A percentile compares a stretch with the other conserved stretches of the same genome.
Evolutionary conservation across 2,113 vertebrate genomes (phyloP).

Genomic region (Chloroceryle aenea): DNA sequence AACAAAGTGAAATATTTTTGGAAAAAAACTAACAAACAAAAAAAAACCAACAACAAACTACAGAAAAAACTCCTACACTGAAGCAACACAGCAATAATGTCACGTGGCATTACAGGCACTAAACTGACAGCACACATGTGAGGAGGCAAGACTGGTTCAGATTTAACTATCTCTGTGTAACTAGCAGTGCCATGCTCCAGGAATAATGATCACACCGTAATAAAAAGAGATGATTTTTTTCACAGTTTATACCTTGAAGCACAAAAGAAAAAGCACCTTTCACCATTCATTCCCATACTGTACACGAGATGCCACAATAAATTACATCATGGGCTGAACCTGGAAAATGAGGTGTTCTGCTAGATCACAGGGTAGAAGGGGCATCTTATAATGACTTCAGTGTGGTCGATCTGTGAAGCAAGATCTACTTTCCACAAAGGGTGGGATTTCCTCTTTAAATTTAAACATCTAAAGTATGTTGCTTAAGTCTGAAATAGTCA

Average conservation of each 20-base stretch:
- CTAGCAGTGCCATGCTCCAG: neutral
- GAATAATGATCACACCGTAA: neutral
- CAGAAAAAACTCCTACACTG: neutral
- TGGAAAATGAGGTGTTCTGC: neutral
- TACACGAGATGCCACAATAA: neutral
- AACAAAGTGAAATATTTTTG: neutral
- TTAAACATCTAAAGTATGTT: neutral
- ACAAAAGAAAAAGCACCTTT: neutral
- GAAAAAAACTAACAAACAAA: neutral
- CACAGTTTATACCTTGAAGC: neutral
- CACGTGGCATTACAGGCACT: neutral
- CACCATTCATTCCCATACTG: neutral
- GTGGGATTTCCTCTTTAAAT: neutral
- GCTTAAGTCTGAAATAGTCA: neutral
- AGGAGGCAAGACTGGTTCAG: neutral
- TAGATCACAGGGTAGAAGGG: neutral
- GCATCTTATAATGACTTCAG: neutral
- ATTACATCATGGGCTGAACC: neutral
- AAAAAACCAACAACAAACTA: neutral
- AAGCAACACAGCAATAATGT: neutral
- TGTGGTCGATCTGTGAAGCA: neutral
- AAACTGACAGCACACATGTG: neutral
- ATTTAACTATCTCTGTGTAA: neutral
- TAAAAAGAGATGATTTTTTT: neutral
- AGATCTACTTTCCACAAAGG: neutral